Base-by-base conservation (phyloP, 2,797 vertebrate genomes). In the Manis crassicaudata region DNA sequence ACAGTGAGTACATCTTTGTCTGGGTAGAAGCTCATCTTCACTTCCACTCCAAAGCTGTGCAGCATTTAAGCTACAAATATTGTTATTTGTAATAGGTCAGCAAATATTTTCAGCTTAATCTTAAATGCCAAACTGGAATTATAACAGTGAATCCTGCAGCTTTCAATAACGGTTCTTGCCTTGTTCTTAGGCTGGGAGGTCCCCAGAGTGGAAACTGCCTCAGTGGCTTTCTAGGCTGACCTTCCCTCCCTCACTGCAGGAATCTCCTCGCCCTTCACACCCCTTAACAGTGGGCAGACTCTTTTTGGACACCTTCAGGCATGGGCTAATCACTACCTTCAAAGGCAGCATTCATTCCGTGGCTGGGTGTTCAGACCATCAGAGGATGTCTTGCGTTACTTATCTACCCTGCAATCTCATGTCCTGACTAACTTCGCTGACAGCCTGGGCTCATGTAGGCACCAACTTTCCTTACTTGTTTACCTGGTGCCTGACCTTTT, bases 61-160 rank as follows among this genome's bases (percentile, higher is more conserved):
- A 68, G 90, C 81, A 40, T 75, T 82, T 65, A 80, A 94, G 96
- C 93, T 62, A 95, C 77, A 82, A 90, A 90, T 81, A 90, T n/a
- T 81, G 86, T 56, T 92, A 65, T 58, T 92, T 82, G 13, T 90
- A 73, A 85, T 40, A 73, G 73, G 77, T 67, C 79, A 83, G 79
- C 92, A 93, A 93, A 91, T 95, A 92, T 93, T 95, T 93, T 95
- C 89, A 77, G 79, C 82, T 90, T 62, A 73, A 89, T 85, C 43
- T 46, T 50, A 72, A 79, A 73, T 67, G 62, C 75, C 91, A 68
- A 43, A 56, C 73, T 65, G 43, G 92, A 67, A 82, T 86, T 52
- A 72, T 7, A 56, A 68, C 88, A 68, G 52, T 4, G 67, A 60
- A 23, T 46, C 52, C 37, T 13, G 50, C 37, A 14, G 52, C 37